phyloP scores from a whole-genome alignment of 2,113 vertebrate species.

The Scalopus aquaticus region DNA sequence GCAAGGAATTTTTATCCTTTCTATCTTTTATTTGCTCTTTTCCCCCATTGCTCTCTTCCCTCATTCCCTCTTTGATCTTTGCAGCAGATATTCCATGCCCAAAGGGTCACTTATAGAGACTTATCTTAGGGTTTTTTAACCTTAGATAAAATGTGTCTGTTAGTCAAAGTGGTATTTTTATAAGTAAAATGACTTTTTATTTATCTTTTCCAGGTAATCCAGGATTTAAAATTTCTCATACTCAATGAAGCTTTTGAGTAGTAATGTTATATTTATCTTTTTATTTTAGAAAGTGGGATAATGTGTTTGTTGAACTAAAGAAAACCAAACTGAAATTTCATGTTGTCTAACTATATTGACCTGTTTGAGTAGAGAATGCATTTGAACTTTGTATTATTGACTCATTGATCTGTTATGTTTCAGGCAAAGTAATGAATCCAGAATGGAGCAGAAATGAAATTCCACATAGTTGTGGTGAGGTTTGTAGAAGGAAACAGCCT shows the following conservation, averaged over 20 bases:
- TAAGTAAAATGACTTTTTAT: slow-evolving; percentile 46
- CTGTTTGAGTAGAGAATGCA: background rate
- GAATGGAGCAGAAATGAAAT: slow-evolving; percentile 99
- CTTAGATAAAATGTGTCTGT: slow-evolving; percentile 13
- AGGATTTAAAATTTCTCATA: slow-evolving; percentile 29
- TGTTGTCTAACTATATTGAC: slow-evolving; percentile 17
- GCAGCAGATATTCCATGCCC: background rate
- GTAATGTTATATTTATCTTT: slow-evolving; percentile 18
- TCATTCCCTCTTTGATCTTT: background rate
- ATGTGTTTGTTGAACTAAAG: background rate
- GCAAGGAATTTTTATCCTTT: background rate
- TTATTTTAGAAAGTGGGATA: slow-evolving; percentile 33
- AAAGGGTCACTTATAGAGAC: background rate
- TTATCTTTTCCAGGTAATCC: slow-evolving; percentile 9
- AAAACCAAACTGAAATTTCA: slow-evolving; percentile 14
- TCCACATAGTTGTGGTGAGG: slow-evolving; percentile 98
- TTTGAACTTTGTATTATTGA: slow-evolving; percentile 49
- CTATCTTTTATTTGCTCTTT: background rate
- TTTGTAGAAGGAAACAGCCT: slow-evolving; percentile 96
- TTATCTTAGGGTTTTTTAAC: background rate
- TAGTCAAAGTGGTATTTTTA: slow-evolving; percentile 46
- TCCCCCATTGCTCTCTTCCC: background rate
- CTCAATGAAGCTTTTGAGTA: slow-evolving; percentile 43
- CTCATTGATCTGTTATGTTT: slow-evolving; percentile 61
- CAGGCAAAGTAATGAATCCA: slow-evolving; percentile 96